Percentiles rank a stretch among this genome's conserved stretches.
Conservation (phyloP, 1,140 invertebrate genomes). For the Oscheius sp. region DNA sequence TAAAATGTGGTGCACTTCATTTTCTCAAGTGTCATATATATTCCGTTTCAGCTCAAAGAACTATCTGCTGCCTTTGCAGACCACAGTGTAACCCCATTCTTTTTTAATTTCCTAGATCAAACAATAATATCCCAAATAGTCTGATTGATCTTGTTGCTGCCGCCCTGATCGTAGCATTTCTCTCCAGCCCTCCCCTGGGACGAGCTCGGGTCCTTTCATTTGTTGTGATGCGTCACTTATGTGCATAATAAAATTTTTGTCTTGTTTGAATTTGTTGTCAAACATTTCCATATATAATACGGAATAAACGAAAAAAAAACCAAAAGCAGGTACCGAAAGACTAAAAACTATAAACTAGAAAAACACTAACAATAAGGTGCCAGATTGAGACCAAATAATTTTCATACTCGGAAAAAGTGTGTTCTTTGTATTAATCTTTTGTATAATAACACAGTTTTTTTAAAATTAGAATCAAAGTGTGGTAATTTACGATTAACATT, state of each 20-base stretch:
- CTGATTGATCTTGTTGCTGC: neutral
- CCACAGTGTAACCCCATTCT: neutral
- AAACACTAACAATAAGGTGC: no score
- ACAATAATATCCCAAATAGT: neutral
- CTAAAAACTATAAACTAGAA: no score
- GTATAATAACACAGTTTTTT: no score
- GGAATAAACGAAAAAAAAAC: no score
- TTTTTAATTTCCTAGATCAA: neutral
- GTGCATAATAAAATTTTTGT: neutral
- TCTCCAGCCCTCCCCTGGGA: slow-evolving; percentile 3
- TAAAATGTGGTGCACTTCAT: neutral
- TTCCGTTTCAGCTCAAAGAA: neutral
- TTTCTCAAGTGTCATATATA: neutral
- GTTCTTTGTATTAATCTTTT: no score
- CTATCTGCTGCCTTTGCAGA: neutral
- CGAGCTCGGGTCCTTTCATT: neutral
- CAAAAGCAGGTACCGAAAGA: no score
- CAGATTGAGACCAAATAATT: no score
- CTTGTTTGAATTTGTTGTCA: no score
- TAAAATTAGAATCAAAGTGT: no score
- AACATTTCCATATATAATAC: no score
- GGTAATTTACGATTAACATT: no score
- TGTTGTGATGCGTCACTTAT: slow-evolving; percentile 8
- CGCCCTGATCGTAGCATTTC: neutral
- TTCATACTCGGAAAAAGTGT: no score